A percentile compares a stretch with the other conserved stretches of the same genome.
Evolutionary conservation across 2,797 vertebrate genomes (phyloP).

Genomic region (Calcarius lapponicus): DNA sequence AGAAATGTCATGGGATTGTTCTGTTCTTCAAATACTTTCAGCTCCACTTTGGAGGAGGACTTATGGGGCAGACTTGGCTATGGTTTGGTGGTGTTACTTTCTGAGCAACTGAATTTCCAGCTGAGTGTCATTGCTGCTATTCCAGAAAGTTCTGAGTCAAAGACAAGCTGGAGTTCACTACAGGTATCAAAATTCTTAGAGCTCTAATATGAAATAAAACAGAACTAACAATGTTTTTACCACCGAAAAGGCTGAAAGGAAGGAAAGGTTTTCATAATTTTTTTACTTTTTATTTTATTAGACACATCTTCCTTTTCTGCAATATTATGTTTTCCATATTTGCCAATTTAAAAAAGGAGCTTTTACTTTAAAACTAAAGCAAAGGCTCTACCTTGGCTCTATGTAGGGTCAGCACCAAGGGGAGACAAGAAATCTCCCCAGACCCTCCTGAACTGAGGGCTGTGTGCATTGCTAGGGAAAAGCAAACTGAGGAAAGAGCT

Average conservation of each 20-base stretch:
- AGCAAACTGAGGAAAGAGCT: background rate
- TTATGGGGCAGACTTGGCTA: background rate
- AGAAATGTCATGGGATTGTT: background rate
- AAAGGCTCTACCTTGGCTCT: background rate
- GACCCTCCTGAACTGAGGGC: background rate
- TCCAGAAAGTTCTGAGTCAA: background rate
- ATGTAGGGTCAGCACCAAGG: background rate
- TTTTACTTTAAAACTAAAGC: background rate
- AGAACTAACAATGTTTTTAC: background rate
- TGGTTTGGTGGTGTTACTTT: background rate
- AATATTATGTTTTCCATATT: background rate
- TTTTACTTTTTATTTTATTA: background rate
- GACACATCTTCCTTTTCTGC: background rate
- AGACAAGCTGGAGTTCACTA: background rate
- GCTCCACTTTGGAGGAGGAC: background rate
- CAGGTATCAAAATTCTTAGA: background rate
- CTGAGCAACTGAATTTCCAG: background rate
- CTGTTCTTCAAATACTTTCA: background rate
- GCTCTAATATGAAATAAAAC: background rate
- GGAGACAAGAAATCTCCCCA: background rate
- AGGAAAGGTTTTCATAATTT: accelerated
- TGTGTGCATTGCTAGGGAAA: background rate
- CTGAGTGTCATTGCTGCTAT: background rate
- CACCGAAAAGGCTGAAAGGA: background rate
- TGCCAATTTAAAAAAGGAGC: background rate